Evolutionary conservation across 1,140 invertebrate species (phyloP).

Genomic region (Lepidurus couesii): DNA sequence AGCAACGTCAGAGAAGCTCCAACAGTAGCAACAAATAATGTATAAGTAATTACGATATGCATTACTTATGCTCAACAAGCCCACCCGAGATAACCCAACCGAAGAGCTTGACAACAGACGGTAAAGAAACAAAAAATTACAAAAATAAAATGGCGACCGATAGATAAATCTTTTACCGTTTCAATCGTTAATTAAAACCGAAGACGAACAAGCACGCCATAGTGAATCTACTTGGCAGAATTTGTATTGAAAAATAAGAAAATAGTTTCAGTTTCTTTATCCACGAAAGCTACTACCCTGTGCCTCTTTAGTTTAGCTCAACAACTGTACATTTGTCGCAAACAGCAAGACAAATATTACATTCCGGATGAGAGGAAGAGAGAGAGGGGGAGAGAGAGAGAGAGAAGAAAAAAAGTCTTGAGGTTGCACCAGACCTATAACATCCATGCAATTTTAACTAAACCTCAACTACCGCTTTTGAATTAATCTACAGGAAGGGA

Average conservation of each 20-base stretch:
- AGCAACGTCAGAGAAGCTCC: background rate
- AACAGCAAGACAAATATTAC: too few relatives aligned
- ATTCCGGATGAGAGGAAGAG: background rate
- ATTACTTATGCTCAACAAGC: background rate
- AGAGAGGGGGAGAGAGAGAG: background rate
- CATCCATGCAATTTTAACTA: background rate
- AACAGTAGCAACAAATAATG: background rate
- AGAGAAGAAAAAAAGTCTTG: background rate
- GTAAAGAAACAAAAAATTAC: background rate
- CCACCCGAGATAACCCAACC: background rate
- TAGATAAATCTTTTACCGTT: too few relatives aligned
- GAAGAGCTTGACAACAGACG: background rate
- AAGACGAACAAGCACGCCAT: too few relatives aligned
- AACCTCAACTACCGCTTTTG: background rate
- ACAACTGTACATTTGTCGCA: too few relatives aligned
- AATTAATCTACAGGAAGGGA: background rate
- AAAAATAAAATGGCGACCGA: too few relatives aligned
- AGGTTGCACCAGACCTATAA: background rate
- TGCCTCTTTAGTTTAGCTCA: too few relatives aligned
- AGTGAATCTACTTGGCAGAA: too few relatives aligned
- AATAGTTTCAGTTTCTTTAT: too few relatives aligned
- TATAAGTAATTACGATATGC: slow-evolving; percentile 6
- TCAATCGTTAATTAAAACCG: too few relatives aligned
- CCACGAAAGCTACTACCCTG: too few relatives aligned
- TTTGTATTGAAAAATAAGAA: too few relatives aligned